These are phyloP conservation scores for Parauchenoglanis ngamensis DNA, from an alignment of 2,797 vertebrate species.

Conservation along the genomic window DNA sequence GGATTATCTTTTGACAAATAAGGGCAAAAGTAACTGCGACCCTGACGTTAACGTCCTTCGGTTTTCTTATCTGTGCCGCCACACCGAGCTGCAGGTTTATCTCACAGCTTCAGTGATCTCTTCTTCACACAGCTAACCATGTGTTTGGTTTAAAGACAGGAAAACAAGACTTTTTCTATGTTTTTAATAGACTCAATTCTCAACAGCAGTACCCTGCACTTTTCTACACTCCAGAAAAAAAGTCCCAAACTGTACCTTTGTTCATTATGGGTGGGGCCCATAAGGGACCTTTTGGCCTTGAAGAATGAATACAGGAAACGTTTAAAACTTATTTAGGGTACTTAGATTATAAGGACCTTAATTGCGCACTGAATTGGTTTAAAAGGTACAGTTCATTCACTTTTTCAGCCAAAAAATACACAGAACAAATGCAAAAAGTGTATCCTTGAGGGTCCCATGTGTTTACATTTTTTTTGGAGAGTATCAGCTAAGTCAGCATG, in stretches of 20 bases:
- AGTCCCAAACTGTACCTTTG: neutral
- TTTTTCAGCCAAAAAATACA: neutral
- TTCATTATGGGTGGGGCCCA: neutral
- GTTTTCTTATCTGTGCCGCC: constrained; percentile 54
- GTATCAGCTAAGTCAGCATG: neutral
- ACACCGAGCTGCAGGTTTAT: constrained; percentile 55
- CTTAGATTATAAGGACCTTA: neutral
- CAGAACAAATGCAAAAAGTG: neutral
- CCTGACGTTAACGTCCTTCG: constrained; percentile 20
- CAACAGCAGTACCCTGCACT: neutral
- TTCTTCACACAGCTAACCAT: constrained; percentile 24
- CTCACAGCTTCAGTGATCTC: constrained; percentile 58
- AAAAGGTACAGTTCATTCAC: neutral
- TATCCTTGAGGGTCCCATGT: neutral
- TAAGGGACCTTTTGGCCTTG: neutral
- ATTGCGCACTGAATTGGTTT: neutral
- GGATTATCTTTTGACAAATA: neutral
- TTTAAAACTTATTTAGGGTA: neutral
- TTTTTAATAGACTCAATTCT: neutral
- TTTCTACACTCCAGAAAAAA: neutral
- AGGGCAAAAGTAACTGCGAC: neutral
- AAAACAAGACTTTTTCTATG: neutral
- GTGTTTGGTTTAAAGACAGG: constrained; percentile 1
- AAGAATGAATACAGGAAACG: neutral
- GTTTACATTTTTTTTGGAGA: neutral